Percentiles rank a stretch among this genome's conserved stretches.
phyloP scores from a whole-genome alignment of 2,113 vertebrate species.

The Callionymus lyra region DNA sequence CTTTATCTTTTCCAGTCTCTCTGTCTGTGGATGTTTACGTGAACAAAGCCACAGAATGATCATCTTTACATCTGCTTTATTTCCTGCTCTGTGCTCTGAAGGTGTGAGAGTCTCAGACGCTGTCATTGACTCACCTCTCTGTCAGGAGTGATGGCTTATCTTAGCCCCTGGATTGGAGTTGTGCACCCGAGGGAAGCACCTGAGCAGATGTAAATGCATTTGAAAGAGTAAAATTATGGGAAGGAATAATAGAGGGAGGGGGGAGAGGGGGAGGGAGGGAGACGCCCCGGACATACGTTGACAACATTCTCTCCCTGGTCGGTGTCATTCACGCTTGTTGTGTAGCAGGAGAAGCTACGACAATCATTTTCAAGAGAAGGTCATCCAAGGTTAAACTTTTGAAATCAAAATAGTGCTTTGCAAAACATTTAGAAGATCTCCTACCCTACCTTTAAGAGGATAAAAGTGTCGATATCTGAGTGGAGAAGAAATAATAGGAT shows the following conservation, averaged over 20 bases:
- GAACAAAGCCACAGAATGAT: no score
- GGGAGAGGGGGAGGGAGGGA: slow-evolving; percentile 29
- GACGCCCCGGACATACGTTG: slow-evolving; percentile 21
- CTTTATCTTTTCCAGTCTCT: slow-evolving; percentile 21
- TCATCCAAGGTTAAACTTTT: no score
- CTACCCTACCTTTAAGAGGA: no score
- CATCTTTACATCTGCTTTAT: slow-evolving; percentile 16
- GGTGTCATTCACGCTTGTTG: no score
- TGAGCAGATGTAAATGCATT: slow-evolving; percentile 56
- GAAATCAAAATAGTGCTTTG: no score
- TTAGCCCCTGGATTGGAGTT: slow-evolving; percentile 55
- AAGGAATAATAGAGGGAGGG: slow-evolving; percentile 41
- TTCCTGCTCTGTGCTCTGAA: no score
- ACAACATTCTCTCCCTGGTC: slow-evolving; percentile 3
- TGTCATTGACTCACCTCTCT: slow-evolving; percentile 60
- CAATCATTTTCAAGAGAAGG: no score
- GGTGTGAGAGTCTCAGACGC: no score
- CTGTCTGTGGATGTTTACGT: background rate
- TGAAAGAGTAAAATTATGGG: slow-evolving; percentile 48
- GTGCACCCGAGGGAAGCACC: slow-evolving; percentile 56
- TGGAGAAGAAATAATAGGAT: no score
- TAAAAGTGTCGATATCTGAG: no score
- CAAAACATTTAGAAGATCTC: no score
- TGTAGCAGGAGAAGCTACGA: no score
- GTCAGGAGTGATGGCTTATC: slow-evolving; percentile 65